Base-by-base conservation (phyloP, 2,113 vertebrate species). In the Morone chrysops region DNA sequence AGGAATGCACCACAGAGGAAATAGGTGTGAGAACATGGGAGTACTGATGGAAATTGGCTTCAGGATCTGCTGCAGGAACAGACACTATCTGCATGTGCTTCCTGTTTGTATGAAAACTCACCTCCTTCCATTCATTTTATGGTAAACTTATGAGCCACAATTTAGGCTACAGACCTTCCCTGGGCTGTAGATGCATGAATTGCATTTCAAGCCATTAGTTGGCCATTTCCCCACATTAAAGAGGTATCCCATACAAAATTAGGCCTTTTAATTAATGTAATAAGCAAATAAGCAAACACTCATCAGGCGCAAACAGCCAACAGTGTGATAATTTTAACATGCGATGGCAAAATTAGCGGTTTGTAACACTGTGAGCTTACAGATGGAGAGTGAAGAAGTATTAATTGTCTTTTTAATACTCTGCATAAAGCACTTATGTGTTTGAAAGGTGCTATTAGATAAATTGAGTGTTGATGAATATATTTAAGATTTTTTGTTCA, bases 51-150 rank as follows among this genome's bases (percentile, higher is more conserved):
- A 69, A 78, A 62, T 47, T 22, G 57, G 74, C 82, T 84, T 50
- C 25, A 17, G 82, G 78, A 74, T 81, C 17, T 48, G 68, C 86
- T 65, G 81, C 69, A 54, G 78, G 78, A 78, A 0, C 56, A 43
- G 74, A 78, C 78, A 50, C 8, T 25, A 72, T 66, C 75, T 59
- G 45, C 67, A 66, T 61, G 47, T 12, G 0, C 31, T 48, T 71
- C 67, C 56, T 20, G 10, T 36, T 60, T 18, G 53, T 25, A 36
- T 61, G 40, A 47, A 31, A 77, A 69, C 54, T 14, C 4, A 3
- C 12, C 40, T 31, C 41, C 2, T 53, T 25, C 12, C 18, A 18
- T 65, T 53, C 4, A 11, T 7, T 56, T 65, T 13, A 41, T 70
- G 8, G 56, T 10, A 22, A 31, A 25, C n/a, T 50, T 13, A 2